Evolutionary conservation across 2,113 vertebrate genomes (phyloP), one percentile per base, ranked within the genome.

Genomic region (Beaufortia kweichowensis): DNA sequence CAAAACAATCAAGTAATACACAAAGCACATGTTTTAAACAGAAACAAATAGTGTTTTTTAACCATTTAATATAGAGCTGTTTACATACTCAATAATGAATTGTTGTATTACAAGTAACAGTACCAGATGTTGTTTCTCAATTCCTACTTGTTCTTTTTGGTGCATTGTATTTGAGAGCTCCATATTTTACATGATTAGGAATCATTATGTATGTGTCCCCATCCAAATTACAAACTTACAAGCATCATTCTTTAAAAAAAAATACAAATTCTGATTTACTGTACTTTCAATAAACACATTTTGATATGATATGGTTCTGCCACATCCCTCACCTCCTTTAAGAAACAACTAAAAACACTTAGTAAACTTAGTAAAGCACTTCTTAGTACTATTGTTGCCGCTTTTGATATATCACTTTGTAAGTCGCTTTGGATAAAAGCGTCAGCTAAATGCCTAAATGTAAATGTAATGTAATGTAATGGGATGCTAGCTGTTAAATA

Each of bases 111-210:
- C 9, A 68, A 48, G 11, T n/a, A 67, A 35, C 66, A 68, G 64
- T 62, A 73, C 76, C 31, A 55, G 63, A 65, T 60, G 61, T 23
- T 76, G 14, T 35, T 14, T 74, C 79, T 62, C 79, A 81, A 80
- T 12, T 74, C 79, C 64, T 81, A 81, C 77, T 70, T 3, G 31
- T 71, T 28, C 64, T 67, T 3, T 67, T 39, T 65, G 21, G 29
- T 56, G 33, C 23, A 24, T 53, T 46, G 11, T 53, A 48, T 43
- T 48, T 78, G 12, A 23, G 35, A 46, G 48, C 39, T 77, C 21
- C 26, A 55, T 19, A 15, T 19, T n/a, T 15, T 46, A 78, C 24
- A 83, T n/a, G 53, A 31, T 26, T 14, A 35, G 63, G 46, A 53
- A 35, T 67, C 61, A 69, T 41, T 75, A 17, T 31, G 21, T 10